Conservation (phyloP, 2,797 vertebrate genomes). For the Chaetodon trifasciatus region DNA sequence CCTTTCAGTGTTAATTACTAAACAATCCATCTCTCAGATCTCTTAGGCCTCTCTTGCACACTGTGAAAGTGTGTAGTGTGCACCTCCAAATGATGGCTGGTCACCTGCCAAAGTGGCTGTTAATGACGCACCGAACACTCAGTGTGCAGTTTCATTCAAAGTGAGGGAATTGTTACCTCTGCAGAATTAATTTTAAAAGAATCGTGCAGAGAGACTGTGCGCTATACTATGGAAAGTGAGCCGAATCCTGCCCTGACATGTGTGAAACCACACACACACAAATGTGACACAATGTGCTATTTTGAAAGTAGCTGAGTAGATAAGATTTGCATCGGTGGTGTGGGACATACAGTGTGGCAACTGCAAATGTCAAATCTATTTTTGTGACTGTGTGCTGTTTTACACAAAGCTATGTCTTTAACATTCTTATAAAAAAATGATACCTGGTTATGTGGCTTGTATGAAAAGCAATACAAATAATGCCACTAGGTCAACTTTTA, state of each 20-base stretch:
- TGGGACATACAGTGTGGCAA: constrained; percentile 15
- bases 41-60: not conserved
- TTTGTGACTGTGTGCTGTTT: constrained; percentile 27
- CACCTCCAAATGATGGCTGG: not conserved
- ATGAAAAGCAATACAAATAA: not conserved
- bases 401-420: not conserved
- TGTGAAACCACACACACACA: constrained; percentile 24
- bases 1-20: not conserved
- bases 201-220: not conserved
- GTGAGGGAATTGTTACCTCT: not conserved
- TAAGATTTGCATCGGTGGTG: constrained; percentile 44
- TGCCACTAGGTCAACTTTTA: not conserved
- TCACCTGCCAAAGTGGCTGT: not conserved
- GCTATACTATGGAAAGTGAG: constrained; percentile 22
- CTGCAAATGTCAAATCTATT: constrained; percentile 54
- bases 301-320: constrained; percentile 53
- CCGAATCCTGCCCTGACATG: constrained; percentile 23
- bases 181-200: not conserved
- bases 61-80: not conserved
- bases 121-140: not conserved
- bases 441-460: too few relatives aligned
- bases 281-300: constrained; percentile 47
- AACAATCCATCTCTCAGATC: not conserved
- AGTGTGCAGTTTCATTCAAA: not conserved
- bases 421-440: not conserved